phyloP scores from a whole-genome alignment of 2,797 vertebrate species.

The Lepus townsendii region DNA sequence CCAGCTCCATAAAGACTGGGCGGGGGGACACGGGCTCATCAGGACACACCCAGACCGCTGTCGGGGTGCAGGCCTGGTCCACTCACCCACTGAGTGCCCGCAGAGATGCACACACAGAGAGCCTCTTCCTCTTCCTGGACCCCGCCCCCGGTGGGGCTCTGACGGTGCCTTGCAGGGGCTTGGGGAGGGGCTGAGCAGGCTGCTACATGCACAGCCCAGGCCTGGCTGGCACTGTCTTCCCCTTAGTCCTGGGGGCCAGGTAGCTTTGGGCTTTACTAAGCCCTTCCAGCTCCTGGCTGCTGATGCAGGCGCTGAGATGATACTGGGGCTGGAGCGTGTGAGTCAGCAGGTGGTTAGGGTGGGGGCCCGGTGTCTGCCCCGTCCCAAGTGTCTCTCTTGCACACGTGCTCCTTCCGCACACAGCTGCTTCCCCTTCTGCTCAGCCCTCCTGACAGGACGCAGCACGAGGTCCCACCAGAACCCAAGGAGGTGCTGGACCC shows the following conservation, averaged over 20 bases:
- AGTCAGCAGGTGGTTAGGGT: background rate
- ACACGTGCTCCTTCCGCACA: background rate
- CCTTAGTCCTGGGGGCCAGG: background rate
- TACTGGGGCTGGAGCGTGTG: background rate
- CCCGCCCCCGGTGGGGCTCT: background rate
- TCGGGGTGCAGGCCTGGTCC: background rate
- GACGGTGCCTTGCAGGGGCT: background rate
- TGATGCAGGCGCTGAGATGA: background rate
- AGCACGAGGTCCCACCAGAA: background rate
- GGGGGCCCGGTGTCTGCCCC: background rate
- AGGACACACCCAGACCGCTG: background rate
- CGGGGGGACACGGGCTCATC: background rate
- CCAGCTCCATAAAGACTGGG: background rate
- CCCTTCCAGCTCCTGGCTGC: background rate
- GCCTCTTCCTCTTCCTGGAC: background rate
- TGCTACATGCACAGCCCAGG: background rate
- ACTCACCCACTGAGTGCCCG: background rate
- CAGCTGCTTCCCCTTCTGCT: background rate
- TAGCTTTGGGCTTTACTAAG: background rate
- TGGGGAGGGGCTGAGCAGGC: background rate
- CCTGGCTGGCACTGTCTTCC: background rate
- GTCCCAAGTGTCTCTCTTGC: background rate
- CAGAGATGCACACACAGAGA: background rate
- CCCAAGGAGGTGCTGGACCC: background rate
- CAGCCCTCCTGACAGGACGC: background rate